Percentiles rank a stretch among this genome's conserved stretches.
Conservation (phyloP, 2,113 vertebrate genomes). For the Bambusicola thoracicus region DNA sequence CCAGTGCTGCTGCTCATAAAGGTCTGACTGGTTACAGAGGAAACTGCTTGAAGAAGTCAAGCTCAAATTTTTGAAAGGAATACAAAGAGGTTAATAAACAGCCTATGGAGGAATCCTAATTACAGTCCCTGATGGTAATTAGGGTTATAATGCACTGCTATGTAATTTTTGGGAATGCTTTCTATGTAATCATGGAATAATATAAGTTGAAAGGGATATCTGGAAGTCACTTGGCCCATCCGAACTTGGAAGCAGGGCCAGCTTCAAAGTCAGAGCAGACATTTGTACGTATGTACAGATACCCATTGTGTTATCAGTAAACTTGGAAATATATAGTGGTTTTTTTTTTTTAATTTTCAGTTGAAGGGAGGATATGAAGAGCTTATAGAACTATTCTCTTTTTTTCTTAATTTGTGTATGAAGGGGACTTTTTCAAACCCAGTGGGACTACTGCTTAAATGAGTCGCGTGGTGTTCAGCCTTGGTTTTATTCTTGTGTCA, state of each 20-base stretch:
- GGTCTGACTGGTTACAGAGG: neutral
- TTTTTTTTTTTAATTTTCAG: neutral
- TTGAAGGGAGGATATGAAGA: neutral
- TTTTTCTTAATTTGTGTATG: neutral
- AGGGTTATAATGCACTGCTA: neutral
- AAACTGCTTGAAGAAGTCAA: neutral
- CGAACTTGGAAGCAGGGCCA: neutral
- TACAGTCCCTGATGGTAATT: neutral
- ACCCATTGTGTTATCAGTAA: neutral
- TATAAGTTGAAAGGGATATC: neutral
- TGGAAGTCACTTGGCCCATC: neutral
- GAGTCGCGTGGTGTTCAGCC: neutral
- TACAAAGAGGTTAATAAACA: neutral
- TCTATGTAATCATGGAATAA: neutral
- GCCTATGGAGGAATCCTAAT: neutral
- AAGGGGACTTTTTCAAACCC: neutral
- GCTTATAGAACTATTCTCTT: neutral
- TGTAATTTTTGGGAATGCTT: neutral
- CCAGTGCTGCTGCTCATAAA: neutral
- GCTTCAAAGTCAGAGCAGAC: neutral
- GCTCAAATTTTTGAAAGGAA: neutral
- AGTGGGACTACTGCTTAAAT: neutral
- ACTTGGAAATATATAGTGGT: neutral
- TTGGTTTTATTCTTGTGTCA: neutral
- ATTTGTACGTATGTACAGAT: fast-evolving